A percentile compares a stretch with the other conserved stretches of the same genome.
phyloP scores from a whole-genome alignment of 2,113 vertebrate species.

The Chaetorhynchus papuensis region DNA sequence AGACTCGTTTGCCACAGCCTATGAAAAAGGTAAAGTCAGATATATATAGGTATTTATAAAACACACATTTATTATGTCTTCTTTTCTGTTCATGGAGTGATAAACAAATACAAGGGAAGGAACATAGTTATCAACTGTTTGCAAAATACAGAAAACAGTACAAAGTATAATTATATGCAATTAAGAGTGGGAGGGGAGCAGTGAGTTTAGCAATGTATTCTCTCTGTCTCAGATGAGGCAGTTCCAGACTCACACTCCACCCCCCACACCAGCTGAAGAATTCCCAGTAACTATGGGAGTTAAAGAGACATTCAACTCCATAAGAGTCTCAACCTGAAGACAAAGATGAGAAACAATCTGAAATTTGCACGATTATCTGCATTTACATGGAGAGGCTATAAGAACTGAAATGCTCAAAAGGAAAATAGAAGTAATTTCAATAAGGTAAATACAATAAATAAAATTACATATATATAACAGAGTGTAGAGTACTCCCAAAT shows the following conservation, averaged over 20 bases:
- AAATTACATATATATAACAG: neutral
- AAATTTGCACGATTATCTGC: neutral
- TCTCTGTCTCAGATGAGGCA: neutral
- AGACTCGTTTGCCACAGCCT: slow-evolving; percentile 97
- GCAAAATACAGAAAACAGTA: neutral
- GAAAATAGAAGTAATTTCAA: neutral
- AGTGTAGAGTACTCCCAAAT: neutral
- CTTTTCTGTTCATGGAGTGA: neutral
- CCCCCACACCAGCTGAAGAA: neutral
- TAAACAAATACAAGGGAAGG: neutral
- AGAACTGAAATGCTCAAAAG: neutral
- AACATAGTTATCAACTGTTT: neutral
- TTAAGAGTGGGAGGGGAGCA: neutral
- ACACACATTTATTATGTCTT: neutral
- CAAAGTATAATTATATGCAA: neutral
- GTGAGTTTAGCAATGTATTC: neutral
- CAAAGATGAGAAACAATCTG: neutral
- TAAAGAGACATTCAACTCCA: neutral
- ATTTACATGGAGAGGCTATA: neutral
- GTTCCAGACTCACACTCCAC: neutral
- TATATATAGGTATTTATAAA: neutral
- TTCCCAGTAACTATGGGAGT: neutral
- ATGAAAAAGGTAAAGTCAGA: slow-evolving; percentile 29
- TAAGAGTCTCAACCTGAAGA: neutral
- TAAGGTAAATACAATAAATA: neutral